Percentiles rank a stretch among this genome's conserved stretches.
These are phyloP conservation scores for Plecturocebus donacophilus DNA, from an alignment of 2,113 vertebrate genomes.

Conservation along the genomic window DNA sequence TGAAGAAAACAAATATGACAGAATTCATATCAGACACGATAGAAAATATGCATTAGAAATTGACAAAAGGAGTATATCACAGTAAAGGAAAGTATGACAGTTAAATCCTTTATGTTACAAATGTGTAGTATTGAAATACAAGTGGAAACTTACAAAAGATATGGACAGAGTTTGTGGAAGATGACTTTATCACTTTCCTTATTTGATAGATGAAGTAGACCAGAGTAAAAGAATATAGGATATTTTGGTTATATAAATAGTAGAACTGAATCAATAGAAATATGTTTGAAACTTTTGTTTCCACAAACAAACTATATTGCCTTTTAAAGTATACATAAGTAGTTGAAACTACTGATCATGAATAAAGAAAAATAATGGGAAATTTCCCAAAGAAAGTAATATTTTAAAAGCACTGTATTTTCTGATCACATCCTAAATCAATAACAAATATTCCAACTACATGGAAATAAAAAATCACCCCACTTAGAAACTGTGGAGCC, in stretches of 20 bases:
- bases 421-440: slow-evolving; percentile 31
- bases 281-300: not conserved
- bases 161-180: not conserved
- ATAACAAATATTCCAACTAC: not conserved
- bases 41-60: not conserved
- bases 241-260: not conserved
- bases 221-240: not conserved
- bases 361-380: not conserved
- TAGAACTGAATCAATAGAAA: not conserved
- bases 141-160: not conserved
- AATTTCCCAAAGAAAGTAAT: not conserved
- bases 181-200: not conserved
- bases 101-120: slow-evolving; percentile 45
- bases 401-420: not conserved
- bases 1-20: not conserved
- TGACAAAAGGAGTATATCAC: not conserved
- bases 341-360: not conserved
- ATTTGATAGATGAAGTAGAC: not conserved
- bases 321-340: not conserved
- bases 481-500: slow-evolving; percentile 9
- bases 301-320: not conserved
- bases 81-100: not conserved
- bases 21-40: not conserved
- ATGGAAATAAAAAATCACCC: not conserved
- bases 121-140: not conserved